Base-by-base conservation (phyloP, 1,140 invertebrate genomes). In the Subanguina moxae region DNA sequence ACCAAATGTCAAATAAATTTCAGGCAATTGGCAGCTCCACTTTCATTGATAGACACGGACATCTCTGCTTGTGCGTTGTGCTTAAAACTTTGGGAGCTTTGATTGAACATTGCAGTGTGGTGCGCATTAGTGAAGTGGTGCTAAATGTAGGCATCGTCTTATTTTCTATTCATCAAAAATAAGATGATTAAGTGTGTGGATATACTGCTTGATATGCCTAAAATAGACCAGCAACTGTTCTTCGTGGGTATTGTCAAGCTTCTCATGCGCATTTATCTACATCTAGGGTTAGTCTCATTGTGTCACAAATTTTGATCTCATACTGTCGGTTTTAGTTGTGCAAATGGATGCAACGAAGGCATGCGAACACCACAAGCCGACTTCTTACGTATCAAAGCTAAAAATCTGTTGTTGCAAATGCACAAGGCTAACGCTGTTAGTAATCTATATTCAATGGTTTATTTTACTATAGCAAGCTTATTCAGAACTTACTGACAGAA, bases 1-100 rank as follows among this genome's bases (percentile, higher is more conserved):
- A n/a, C n/a, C n/a, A n/a, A 38, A 38, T 52, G 15, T 52, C n/a
- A 52, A 25, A 25, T 61, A 21, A 61, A 61, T 21, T 61, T 3
- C 28, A 94, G 85, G 91, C 91, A 0, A 88, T 92, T 0, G 95
- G 94, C 0, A 92, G 93, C 0, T 84, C 89, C 17, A 88, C 89
- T 82, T 98, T 96, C 76, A 95, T 97, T 30, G 94, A 93, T 30
- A 89, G 90, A 78, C 91, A 96, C 78, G 95, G 95, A 0, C 90
- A 93, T 78, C 89, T 98, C 48, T 91, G 95, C 83, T 88, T 91
- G 70, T 88, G 90, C 83, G 90, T 97, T 9, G 88, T 97, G 1
- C 84, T 98, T 17, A 91, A 92, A 86, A 84, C 84, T 32, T 32
- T 82, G 25, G 38, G 27, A 1, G 21, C 58, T 23, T 42, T 76